phyloP scores from a whole-genome alignment of 2,797 vertebrate genomes.

The Alauda arvensis region DNA sequence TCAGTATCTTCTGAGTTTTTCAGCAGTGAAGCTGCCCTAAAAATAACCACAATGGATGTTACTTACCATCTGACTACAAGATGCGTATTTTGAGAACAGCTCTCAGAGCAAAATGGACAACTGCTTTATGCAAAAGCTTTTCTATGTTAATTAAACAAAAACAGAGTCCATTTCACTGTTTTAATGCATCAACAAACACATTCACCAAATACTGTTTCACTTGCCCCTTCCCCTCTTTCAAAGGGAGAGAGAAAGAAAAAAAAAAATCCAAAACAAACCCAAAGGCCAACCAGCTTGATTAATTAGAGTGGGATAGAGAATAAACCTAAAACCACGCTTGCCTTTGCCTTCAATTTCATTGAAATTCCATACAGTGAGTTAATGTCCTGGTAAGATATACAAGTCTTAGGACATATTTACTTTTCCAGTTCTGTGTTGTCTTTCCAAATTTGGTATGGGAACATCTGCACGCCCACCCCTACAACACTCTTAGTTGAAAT shows the following conservation, averaged over 20 bases:
- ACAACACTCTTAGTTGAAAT: neutral
- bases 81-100: neutral
- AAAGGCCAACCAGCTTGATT: neutral
- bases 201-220: neutral
- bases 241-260: neutral
- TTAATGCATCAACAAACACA: neutral
- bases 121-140: neutral
- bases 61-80: neutral
- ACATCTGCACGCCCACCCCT: neutral
- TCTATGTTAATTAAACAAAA: neutral
- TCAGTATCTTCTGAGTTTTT: conserved; percentile 73
- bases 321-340: neutral
- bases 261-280: neutral
- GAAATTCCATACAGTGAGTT: neutral
- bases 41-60: neutral
- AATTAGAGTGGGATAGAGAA: neutral
- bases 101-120: neutral
- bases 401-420: neutral
- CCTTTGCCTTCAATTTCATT: neutral
- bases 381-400: neutral
- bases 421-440: neutral
- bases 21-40: conserved; percentile 84
- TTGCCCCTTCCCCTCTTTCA: neutral
- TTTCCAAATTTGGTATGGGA: neutral
- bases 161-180: neutral